Conservation (phyloP, 2,113 vertebrate species). For the Spilogale gracilis region DNA sequence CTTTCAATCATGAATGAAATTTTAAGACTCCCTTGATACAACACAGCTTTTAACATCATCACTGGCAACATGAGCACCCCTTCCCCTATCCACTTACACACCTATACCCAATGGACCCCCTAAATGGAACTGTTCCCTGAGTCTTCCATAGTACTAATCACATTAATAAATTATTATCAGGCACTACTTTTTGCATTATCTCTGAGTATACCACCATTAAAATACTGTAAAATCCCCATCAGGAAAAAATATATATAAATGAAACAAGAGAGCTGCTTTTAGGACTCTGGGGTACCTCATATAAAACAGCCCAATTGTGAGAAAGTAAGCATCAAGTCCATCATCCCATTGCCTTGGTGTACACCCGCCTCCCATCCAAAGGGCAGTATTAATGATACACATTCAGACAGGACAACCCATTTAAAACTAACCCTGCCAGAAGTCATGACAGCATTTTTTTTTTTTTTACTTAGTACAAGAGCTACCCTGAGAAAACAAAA, state of each 20-base stretch:
- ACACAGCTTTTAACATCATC: conserved; percentile 58
- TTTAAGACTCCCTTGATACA: conserved; percentile 34
- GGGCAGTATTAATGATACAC: neutral
- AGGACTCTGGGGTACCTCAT: neutral
- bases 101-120: conserved; percentile 40
- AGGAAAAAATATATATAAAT: conserved; percentile 49
- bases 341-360: neutral
- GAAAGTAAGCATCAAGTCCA: neutral
- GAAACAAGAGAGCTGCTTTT: conserved; percentile 52
- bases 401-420: neutral
- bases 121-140: conserved; percentile 47
- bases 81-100: conserved; percentile 36
- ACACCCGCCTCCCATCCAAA: neutral
- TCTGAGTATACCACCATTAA: conserved; percentile 62
- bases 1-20: conserved; percentile 49
- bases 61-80: neutral
- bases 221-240: conserved; percentile 66
- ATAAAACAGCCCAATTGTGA: neutral
- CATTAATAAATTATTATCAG: conserved; percentile 70
- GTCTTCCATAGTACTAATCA: conserved; percentile 44
- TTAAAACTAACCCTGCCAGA: conserved; percentile 11
- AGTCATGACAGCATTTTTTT: neutral
- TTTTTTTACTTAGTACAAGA: neutral
- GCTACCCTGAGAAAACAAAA: conserved; percentile 15
- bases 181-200: conserved; percentile 68